phyloP scores from a whole-genome alignment of 2,888 invertebrate species.

The Alviniconcha strummeri region DNA sequence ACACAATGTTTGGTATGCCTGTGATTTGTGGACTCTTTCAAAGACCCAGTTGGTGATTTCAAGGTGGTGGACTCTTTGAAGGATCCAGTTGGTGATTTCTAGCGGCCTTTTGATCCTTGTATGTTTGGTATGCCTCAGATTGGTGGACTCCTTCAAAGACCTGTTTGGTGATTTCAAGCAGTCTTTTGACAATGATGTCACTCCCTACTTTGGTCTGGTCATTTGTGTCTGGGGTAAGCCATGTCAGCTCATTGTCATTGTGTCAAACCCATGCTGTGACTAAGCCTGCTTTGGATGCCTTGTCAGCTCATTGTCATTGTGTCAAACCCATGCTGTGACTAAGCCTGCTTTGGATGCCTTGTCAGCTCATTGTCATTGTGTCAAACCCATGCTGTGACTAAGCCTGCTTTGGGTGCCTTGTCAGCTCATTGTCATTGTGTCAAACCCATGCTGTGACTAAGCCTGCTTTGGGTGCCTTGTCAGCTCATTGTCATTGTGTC shows the following conservation, averaged over 20 bases:
- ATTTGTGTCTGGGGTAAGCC: conserved; percentile 75
- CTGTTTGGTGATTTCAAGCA: conserved; percentile 67
- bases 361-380: no score
- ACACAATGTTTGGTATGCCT: no score
- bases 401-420: conserved; percentile 35
- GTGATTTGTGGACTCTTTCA: no score
- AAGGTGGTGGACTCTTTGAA: no score
- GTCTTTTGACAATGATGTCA: conserved; percentile 75
- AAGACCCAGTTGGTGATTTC: no score
- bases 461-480: conserved; percentile 35
- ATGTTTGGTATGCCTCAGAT: conserved; percentile 36
- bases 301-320: no score
- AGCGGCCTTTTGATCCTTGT: neutral
- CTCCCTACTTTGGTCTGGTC: conserved; percentile 74
- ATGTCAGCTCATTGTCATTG: no score
- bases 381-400: neutral
- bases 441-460: neutral
- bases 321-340: neutral
- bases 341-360: conserved; percentile 35
- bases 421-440: no score
- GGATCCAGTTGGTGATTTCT: no score
- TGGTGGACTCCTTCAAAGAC: conserved; percentile 52
- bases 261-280: neutral
- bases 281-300: neutral
- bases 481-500: no score